Base-by-base conservation (phyloP, 2,797 vertebrate genomes). In the Neosalanx taihuensis region DNA sequence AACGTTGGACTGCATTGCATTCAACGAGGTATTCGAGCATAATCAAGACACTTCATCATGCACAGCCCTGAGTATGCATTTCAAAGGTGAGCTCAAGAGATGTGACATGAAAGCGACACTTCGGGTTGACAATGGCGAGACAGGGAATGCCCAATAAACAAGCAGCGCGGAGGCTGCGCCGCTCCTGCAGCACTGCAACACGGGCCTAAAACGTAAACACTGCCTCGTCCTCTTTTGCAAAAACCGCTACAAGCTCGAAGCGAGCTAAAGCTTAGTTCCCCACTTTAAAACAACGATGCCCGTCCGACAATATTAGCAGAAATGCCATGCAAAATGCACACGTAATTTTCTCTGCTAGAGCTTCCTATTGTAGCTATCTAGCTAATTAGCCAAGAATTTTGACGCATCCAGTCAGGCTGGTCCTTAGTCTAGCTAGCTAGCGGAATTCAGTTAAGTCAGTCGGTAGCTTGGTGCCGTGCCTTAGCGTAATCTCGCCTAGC, bases 361-460 rank as follows among this genome's bases (percentile, higher is more conserved):
- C 46, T 17, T 17, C 10, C 35, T 13, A 12, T 65, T 46, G 23
- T 65, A 20, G 41, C 23, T 65, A 35, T 10, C 26, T 60, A 26
- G 26, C 20, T 53, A 67, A 17, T 53, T n/a, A 56, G 41, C 46
- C 18, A 26, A 6, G 2, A 20, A 17, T 37, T 56, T 41, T 46
- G 57, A 13, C 31, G 33, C 68, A 46, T 15, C 58, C 23, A 53
- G 26, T 17, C 13, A 46, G 33, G 17, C 20, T 23, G 26, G 15
- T 67, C 65, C 6, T 46, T 26, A 18, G 29, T 7, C 1, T 17
- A 23, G 56, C 57, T 73, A 46, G 83, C 78, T 87, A 88, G 89
- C 87, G 90, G 88, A 81, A 74, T 65, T 81, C 72, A 61, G 41
- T 37, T 4, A 5, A 60, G 58, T 58, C 23, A 23, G 59, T 60